Evolutionary conservation across 1,140 invertebrate species (phyloP), one percentile per base, ranked within the genome.

Genomic region (Drosophila dunni): DNA sequence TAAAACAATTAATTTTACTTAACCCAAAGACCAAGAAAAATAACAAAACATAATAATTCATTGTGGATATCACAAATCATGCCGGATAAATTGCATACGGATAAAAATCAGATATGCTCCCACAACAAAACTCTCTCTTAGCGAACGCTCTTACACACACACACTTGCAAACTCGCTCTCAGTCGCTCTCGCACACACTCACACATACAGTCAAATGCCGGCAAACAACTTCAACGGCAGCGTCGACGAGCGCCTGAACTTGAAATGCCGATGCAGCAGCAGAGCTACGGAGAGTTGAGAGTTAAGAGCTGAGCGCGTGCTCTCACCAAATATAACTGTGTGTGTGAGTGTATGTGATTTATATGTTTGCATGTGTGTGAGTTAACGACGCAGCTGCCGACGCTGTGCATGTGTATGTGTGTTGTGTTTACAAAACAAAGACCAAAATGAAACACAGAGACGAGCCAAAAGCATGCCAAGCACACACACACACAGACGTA

Each of bases 391-490:
- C 80, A 83, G 80, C 80, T 82, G 80, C 80, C 79, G 79, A 81
- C 15, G 20, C 56, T 29, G 34, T 54, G 66, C 68, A 54, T 46
- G 70, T 63, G 54, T 72, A 58, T 65, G 46, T 45, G 72, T 53
- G 71, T 56, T 86, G 81, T 90, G 82, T 88, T 86, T 86, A 83
- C 79, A 86, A 86, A 86, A 86, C 83, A 86, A 88, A 85, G 58
- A 86, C 81, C 65, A 75, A 84, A 74, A 62, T 63, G 77, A 81
- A 71, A 62, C 67, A 62, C 67, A 75, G 81, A 51, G 44, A 70
- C 63, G 66, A 76, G 78, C 56, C 76, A 76, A 84, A 83, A 76
- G 76, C 80, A 84, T 83, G 81, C 80, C 80, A 83, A 65, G 53
- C 73, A 53, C 65, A 20, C 67, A 60, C 70, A 29, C 38, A 44